A percentile compares a stretch with the other conserved stretches of the same genome.
Conservation (phyloP, 2,113 vertebrate genomes). For the Strigops habroptila region DNA sequence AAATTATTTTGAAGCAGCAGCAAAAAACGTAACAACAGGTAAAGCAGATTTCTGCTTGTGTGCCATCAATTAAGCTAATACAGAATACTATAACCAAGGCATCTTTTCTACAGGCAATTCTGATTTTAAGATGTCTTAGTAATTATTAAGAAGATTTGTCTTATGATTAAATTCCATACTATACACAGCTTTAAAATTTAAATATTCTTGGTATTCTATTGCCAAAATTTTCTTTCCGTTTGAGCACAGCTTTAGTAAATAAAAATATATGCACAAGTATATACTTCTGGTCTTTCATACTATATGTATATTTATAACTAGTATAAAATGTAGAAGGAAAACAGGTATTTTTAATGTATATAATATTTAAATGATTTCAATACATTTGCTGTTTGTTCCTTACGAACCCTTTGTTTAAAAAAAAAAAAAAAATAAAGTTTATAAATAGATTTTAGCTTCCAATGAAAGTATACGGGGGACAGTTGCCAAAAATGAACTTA, state of each 20-base stretch:
- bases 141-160: not conserved
- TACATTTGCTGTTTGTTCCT: slow-evolving; percentile 14
- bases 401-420: not conserved
- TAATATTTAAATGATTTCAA: slow-evolving; percentile 24
- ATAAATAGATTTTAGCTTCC: not conserved
- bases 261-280: slow-evolving; percentile 19
- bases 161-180: not conserved
- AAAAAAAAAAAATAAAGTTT: not conserved
- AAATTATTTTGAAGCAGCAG: not conserved
- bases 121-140: not conserved
- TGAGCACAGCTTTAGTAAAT: not conserved
- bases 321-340: slow-evolving; percentile 46
- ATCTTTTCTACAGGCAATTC: not conserved
- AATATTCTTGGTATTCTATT: not conserved
- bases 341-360: not conserved
- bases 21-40: not conserved
- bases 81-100: not conserved
- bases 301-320: slow-evolving; percentile 10
- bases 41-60: not conserved
- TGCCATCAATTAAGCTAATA: not conserved
- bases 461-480: not conserved
- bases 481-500: not conserved
- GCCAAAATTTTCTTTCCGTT: not conserved
- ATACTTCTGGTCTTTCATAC: not conserved
- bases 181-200: not conserved